These are phyloP conservation scores for Panzeria rudis DNA, from an alignment of 2,888 invertebrate genomes.

Conservation along the genomic window DNA sequence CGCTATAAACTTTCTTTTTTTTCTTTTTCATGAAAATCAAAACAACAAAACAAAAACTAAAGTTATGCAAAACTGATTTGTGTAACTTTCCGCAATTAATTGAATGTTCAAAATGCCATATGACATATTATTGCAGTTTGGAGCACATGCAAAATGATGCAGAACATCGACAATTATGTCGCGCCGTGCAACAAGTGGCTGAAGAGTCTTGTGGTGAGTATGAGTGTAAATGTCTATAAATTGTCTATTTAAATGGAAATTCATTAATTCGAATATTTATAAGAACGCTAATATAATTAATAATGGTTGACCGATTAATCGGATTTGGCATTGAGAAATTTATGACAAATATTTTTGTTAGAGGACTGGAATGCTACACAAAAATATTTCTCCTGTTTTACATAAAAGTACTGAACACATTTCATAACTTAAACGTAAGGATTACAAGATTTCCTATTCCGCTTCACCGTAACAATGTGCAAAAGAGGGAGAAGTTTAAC, in stretches of 20 bases:
- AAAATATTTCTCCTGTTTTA: no score
- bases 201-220: slow-evolving; percentile 84
- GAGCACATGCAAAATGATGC: slow-evolving; percentile 87
- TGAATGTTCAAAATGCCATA: slow-evolving; percentile 83
- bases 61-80: slow-evolving; percentile 80
- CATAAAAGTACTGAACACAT: no score
- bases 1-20: slow-evolving; percentile 71
- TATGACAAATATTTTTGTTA: no score
- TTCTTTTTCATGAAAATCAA: slow-evolving; percentile 71
- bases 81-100: slow-evolving; percentile 70
- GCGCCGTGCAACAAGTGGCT: slow-evolving; percentile 86
- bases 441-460: no score
- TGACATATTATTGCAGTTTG: slow-evolving; percentile 87
- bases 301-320: neutral
- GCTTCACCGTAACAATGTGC: no score
- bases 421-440: no score
- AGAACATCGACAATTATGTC: slow-evolving; percentile 87
- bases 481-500: no score
- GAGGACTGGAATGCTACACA: no score
- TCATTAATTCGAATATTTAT: slow-evolving; percentile 7
- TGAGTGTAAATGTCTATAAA: neutral
- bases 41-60: slow-evolving; percentile 10
- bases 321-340: neutral
- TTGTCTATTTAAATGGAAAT: slow-evolving; percentile 45
- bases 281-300: neutral